A percentile compares a stretch with the other conserved stretches of the same genome.
Evolutionary conservation across 1,140 invertebrate genomes (phyloP).

Genomic region (Ceratoteleas bidentatus): DNA sequence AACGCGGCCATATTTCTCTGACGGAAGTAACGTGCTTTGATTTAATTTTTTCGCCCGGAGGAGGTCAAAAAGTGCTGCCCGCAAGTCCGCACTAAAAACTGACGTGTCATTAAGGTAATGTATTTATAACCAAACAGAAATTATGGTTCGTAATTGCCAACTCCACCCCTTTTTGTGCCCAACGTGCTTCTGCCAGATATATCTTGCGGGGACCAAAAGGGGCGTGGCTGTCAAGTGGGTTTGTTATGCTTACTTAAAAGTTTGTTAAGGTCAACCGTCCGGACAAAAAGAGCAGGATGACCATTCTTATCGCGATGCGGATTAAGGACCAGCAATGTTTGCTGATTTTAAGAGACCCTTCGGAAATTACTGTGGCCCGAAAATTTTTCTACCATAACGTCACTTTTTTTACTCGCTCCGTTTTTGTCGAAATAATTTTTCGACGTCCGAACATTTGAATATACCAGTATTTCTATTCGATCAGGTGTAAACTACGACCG

Average conservation of each 20-base stretch:
- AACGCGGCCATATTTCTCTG: background rate
- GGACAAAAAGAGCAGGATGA: conserved; percentile 3
- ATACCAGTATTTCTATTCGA: background rate
- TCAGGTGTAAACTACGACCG: conserved; percentile 2
- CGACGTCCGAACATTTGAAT: background rate
- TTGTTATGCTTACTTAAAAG: conserved; percentile 35
- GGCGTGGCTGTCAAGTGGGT: conserved; percentile 36
- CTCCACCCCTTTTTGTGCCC: conserved; percentile 39
- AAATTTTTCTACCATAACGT: background rate
- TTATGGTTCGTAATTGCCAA: conserved; percentile 41
- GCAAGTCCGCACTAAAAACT: conserved; percentile 18
- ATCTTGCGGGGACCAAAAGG: conserved; percentile 40
- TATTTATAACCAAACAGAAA: conserved; percentile 53
- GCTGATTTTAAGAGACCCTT: no score
- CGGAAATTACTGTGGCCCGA: background rate
- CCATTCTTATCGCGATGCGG: background rate
- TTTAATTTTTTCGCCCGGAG: background rate
- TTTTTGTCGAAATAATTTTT: no score
- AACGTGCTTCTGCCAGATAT: conserved; percentile 43
- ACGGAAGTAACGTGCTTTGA: conserved; percentile 4
- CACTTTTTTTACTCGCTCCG: background rate
- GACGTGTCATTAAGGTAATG: conserved; percentile 34
- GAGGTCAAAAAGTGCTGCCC: conserved; percentile 25
- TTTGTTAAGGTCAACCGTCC: conserved; percentile 20
- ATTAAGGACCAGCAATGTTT: no score